These are phyloP conservation scores for Phortica magna DNA, from an alignment of 2,888 invertebrate species.

Conservation along the genomic window DNA sequence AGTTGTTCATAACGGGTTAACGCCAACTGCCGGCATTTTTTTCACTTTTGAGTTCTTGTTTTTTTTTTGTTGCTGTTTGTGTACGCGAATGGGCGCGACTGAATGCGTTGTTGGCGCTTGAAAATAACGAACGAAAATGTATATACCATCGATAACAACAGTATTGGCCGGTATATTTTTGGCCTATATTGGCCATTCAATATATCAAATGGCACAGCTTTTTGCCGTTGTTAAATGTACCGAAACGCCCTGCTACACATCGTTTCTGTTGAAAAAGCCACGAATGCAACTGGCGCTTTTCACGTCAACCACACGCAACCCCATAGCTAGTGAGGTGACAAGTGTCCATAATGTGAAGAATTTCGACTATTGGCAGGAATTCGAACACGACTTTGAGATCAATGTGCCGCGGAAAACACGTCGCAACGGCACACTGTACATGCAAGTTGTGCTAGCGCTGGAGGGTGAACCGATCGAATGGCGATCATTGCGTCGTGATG, in stretches of 20 bases:
- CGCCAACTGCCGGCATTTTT: not conserved
- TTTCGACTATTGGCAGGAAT: conserved; percentile 83
- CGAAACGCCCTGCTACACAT: conserved; percentile 81
- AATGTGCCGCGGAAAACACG: conserved; percentile 86
- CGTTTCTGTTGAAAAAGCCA: conserved; percentile 84
- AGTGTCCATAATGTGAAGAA: conserved; percentile 82
- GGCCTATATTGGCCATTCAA: conserved; percentile 85
- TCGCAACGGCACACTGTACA: conserved; percentile 90
- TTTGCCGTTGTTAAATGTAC: conserved; percentile 83
- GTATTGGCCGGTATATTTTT: conserved; percentile 83
- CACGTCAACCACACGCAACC: conserved; percentile 82
- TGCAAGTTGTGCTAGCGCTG: conserved; percentile 86
- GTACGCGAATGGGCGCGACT: not conserved
- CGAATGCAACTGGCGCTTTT: conserved; percentile 85
- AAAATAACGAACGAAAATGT: conserved; percentile 51
- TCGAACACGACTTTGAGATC: conserved; percentile 79
- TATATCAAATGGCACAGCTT: conserved; percentile 86
- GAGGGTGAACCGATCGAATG: conserved; percentile 80
- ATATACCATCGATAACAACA: conserved; percentile 81
- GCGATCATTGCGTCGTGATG: conserved; percentile 81
- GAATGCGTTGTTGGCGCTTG: not conserved
- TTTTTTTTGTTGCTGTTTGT: not conserved
- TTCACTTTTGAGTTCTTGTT: not conserved
- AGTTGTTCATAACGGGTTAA: not conserved
- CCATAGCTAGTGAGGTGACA: conserved; percentile 80